A percentile compares a stretch with the other conserved stretches of the same genome.
These are phyloP conservation scores for Pteria penguin DNA, from an alignment of 2,888 invertebrate species.

Conservation along the genomic window DNA sequence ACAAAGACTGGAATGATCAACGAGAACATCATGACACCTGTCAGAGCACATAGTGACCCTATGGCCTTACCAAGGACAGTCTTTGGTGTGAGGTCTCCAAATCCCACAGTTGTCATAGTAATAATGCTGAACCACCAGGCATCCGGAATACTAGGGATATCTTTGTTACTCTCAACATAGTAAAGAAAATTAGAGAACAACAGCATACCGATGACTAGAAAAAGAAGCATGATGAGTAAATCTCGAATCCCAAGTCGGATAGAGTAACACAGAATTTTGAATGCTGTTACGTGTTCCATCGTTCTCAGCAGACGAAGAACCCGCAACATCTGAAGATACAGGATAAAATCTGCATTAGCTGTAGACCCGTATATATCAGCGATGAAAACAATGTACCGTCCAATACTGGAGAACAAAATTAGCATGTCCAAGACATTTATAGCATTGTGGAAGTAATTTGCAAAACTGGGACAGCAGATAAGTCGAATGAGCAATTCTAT, in stretches of 20 bases:
- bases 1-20: slow-evolving; percentile 55
- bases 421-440: slow-evolving; percentile 52
- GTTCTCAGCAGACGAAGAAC: slow-evolving; percentile 55
- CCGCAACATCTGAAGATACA: slow-evolving; percentile 52
- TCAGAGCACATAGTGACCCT: slow-evolving; percentile 52
- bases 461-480: slow-evolving; percentile 47
- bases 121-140: slow-evolving; percentile 61
- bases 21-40: slow-evolving; percentile 54
- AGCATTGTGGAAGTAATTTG: slow-evolving; percentile 44
- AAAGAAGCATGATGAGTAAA: slow-evolving; percentile 51
- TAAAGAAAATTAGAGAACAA: slow-evolving; percentile 58
- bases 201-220: slow-evolving; percentile 46
- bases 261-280: slow-evolving; percentile 54
- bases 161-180: slow-evolving; percentile 50
- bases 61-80: slow-evolving; percentile 52
- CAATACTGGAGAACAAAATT: slow-evolving; percentile 49
- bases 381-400: slow-evolving; percentile 41
- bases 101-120: slow-evolving; percentile 58
- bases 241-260: slow-evolving; percentile 48
- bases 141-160: slow-evolving; percentile 52
- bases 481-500: slow-evolving; percentile 48
- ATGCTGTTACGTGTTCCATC: slow-evolving; percentile 52
- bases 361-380: slow-evolving; percentile 32
- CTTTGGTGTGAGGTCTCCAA: slow-evolving; percentile 53
- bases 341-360: slow-evolving; percentile 45